Base-by-base conservation (phyloP, 2,797 vertebrate species). In the Alosa sapidissima region DNA sequence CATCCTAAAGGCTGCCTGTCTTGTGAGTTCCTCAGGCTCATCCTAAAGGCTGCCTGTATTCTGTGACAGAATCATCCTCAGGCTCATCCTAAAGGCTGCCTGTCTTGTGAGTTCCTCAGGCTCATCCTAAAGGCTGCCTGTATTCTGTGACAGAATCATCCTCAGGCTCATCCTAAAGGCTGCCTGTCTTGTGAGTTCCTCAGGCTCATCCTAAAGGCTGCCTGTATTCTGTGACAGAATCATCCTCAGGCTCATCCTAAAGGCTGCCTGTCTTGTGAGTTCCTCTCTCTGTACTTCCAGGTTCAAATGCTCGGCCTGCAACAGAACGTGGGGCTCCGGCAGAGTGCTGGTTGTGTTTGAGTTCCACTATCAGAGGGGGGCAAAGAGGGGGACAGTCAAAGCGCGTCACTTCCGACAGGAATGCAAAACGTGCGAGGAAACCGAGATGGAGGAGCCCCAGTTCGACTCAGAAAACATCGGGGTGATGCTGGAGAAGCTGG, bases 271-370 rank as follows among this genome's bases (percentile, higher is more conserved):
- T 28, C 28, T 28, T 28, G 28, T 28, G 28, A 28, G 28, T 28
- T 28, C 28, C 28, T 28, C 28, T 28, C 28, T 28, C 28, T 28
- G 28, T 28, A 28, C 28, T 28, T 28, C 0, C 86, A 95, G 94
- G 84, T 95, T 95, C 58, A 21, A 0, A 2, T 95, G 94, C 87
- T 88, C 82, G 33, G 0, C 0, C 0, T 95, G 95, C 84, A 19
- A 4, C 9, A 91, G 90, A 81, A 0, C 8, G 1, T 96, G 94
- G 94, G 87, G 91, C 2, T 95, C 94, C 28, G 94, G 91, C 83
- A 65, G 14, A 7, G 92, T 93, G 41, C 89, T 78, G 87, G 91
- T 95, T 75, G 0, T 94, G 82, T 95, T 95, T 83, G 89, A 94
- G 84, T 94, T 95, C 91, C 16, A 11, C 0, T 86, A 21, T 6